phyloP scores from a whole-genome alignment of 2,797 vertebrate species.

The Semaprochilodus insignis region DNA sequence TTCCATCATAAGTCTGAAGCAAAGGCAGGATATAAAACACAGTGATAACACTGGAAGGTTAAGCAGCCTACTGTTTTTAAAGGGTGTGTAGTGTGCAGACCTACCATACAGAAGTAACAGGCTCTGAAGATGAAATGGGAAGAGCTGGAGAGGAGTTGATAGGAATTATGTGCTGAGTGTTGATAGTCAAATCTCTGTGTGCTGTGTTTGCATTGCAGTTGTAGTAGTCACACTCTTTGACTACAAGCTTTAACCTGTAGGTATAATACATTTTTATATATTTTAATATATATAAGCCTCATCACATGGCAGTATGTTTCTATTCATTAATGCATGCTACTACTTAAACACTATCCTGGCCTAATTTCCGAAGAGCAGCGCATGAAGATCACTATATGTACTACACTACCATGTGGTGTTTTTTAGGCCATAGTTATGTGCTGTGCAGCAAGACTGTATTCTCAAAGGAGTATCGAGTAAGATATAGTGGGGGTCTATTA shows the following conservation, averaged over 20 bases:
- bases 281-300: not conserved
- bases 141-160: not conserved
- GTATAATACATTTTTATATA: not conserved
- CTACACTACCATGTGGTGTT: too few species aligned
- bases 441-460: too few species aligned
- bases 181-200: conserved; percentile 5
- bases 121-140: not conserved
- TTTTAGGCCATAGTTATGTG: too few species aligned
- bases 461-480: too few species aligned
- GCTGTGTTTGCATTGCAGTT: conserved; percentile 4
- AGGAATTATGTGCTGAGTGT: not conserved
- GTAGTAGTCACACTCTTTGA: not conserved
- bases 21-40: not conserved
- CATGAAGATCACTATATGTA: not conserved
- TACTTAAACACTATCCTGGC: not conserved
- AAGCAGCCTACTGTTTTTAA: not conserved
- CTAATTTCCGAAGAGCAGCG: not conserved
- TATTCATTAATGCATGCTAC: not conserved
- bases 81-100: not conserved
- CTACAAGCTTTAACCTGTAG: not conserved
- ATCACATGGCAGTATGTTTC: not conserved
- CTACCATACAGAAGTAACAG: not conserved
- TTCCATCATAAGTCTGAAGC: not conserved
- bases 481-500: too few species aligned
- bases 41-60: not conserved